Evolutionary conservation across 2,888 invertebrate genomes (phyloP).

Genomic region (Agriopis leucophaearia): DNA sequence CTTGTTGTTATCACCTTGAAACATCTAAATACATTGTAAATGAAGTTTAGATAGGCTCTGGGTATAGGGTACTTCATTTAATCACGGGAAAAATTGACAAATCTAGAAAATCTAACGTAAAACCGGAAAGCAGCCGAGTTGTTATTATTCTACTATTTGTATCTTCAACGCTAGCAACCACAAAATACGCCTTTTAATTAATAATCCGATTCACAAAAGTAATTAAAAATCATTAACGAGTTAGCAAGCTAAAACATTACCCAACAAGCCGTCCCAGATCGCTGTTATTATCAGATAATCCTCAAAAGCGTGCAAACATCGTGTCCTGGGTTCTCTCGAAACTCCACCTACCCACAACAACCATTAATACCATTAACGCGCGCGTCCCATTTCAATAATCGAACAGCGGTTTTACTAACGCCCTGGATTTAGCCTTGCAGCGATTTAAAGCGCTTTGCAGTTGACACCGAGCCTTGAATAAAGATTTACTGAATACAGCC

Average conservation of each 20-base stretch:
- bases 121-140: too few species aligned
- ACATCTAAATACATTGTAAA: background rate
- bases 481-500: conserved; percentile 61
- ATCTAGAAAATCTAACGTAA: background rate
- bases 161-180: background rate
- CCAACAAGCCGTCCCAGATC: conserved; percentile 25
- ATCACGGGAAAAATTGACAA: background rate
- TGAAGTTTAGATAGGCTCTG: too few species aligned
- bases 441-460: conserved; percentile 52
- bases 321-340: conserved; percentile 40
- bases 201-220: conserved; percentile 10
- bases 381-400: conserved; percentile 54
- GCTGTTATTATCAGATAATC: conserved; percentile 36
- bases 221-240: conserved; percentile 28
- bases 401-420: conserved; percentile 53
- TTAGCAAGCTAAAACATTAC: conserved; percentile 29
- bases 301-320: conserved; percentile 40
- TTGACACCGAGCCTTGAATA: conserved; percentile 56
- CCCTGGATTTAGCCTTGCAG: conserved; percentile 33
- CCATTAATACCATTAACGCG: conserved; percentile 51
- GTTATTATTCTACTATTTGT: too few species aligned
- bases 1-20: too few species aligned
- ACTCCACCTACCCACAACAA: conserved; percentile 43
- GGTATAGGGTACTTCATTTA: too few species aligned
- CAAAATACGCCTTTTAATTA: background rate